Evolutionary conservation across 2,888 invertebrate species (phyloP).

Genomic region (Rhopalosiphum nymphaeae): DNA sequence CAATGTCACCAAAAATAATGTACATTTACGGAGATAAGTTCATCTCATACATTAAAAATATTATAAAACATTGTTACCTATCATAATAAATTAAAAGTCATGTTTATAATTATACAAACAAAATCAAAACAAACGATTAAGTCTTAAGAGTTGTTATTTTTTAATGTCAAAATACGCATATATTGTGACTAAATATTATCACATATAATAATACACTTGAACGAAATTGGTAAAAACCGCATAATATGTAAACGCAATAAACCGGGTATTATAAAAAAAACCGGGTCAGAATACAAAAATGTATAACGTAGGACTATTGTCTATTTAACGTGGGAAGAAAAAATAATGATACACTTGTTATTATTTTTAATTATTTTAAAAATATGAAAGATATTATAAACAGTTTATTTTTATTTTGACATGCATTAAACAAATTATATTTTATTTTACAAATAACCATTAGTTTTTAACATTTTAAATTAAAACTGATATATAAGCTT

Average conservation of each 20-base stretch:
- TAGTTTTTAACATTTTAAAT: conserved; percentile 1
- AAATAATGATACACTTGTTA: conserved; percentile 50
- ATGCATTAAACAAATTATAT: background rate
- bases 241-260: background rate
- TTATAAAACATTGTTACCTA: background rate
- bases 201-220: background rate
- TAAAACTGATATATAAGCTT: background rate
- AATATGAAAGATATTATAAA: conserved; percentile 32
- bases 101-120: background rate
- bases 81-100: background rate
- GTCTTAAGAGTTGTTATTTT: background rate
- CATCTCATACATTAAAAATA: background rate
- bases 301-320: conserved; percentile 9
- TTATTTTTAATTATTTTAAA: conserved; percentile 48
- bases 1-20: conserved; percentile 16
- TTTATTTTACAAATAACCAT: background rate
- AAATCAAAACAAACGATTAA: background rate
- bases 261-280: too few species aligned
- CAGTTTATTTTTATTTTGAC: conserved; percentile 15
- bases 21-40: background rate
- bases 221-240: conserved; percentile 13
- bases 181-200: background rate
- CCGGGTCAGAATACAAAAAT: background rate
- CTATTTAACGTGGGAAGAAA: conserved; percentile 41
- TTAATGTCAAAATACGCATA: background rate